phyloP scores from a whole-genome alignment of 2,797 vertebrate genomes.

The Syndactyla subalaris region DNA sequence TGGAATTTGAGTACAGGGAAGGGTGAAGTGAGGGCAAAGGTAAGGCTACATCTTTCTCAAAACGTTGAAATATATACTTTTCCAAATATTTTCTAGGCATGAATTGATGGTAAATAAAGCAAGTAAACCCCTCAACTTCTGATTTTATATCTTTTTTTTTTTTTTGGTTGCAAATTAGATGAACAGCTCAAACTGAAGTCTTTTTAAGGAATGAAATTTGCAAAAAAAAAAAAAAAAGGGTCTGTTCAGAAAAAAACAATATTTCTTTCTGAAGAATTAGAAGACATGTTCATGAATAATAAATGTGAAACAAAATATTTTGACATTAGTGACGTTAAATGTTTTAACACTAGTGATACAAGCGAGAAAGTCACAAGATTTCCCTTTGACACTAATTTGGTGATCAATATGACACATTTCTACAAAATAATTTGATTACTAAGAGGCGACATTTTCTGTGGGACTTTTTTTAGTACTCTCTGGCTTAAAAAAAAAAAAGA shows the following conservation, averaged over 20 bases:
- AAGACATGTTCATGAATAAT: background rate
- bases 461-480: background rate
- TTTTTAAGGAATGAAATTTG: background rate
- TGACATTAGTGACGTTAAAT: background rate
- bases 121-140: background rate
- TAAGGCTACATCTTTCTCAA: background rate
- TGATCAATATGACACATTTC: background rate
- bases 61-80: background rate
- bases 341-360: background rate
- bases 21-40: background rate
- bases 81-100: background rate
- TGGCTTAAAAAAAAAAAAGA: background rate
- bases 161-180: background rate
- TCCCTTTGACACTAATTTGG: background rate
- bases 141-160: background rate
- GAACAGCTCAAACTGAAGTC: background rate
- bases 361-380: background rate
- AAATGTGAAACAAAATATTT: conserved; percentile 7
- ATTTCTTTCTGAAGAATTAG: background rate
- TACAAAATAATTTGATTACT: background rate
- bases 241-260: background rate
- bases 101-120: background rate
- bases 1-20: background rate
- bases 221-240: background rate
- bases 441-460: background rate